Percentiles rank a stretch among this genome's conserved stretches.
These are phyloP conservation scores for Glareola pratincola DNA, from an alignment of 2,113 vertebrate species.

Conservation along the genomic window DNA sequence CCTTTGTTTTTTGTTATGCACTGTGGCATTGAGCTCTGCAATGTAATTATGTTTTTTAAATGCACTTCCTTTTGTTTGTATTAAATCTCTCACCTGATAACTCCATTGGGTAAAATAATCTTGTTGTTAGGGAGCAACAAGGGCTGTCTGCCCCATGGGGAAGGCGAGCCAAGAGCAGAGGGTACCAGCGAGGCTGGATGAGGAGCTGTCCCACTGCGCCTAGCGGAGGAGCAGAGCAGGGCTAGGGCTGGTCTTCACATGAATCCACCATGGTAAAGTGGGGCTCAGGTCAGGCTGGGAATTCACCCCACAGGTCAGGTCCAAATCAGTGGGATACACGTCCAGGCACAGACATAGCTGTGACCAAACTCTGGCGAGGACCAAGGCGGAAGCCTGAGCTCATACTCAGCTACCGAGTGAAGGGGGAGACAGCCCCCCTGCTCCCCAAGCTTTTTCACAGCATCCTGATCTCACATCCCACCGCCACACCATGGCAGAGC, in stretches of 20 bases:
- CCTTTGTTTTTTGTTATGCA: neutral
- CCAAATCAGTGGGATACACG: neutral
- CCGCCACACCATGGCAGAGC: neutral
- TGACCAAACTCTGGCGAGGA: fast-evolving
- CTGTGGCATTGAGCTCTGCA: neutral
- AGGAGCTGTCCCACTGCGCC: fast-evolving
- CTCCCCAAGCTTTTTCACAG: neutral
- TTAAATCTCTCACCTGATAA: neutral
- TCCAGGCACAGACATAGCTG: neutral
- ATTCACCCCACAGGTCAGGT: neutral
- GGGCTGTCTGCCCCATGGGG: neutral
- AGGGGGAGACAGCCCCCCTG: neutral
- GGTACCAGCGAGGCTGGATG: neutral
- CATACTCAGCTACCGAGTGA: neutral
- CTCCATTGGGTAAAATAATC: neutral
- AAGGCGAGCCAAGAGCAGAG: neutral
- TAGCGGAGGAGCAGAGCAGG: neutral
- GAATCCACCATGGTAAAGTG: neutral
- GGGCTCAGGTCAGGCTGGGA: neutral
- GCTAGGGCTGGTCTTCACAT: neutral
- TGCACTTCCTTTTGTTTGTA: neutral
- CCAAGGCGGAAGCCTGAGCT: neutral
- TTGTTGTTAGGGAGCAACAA: neutral
- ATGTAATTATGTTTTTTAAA: neutral
- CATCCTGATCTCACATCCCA: neutral